Conservation (phyloP, 2,888 invertebrate genomes). For the Watsonalla binaria region DNA sequence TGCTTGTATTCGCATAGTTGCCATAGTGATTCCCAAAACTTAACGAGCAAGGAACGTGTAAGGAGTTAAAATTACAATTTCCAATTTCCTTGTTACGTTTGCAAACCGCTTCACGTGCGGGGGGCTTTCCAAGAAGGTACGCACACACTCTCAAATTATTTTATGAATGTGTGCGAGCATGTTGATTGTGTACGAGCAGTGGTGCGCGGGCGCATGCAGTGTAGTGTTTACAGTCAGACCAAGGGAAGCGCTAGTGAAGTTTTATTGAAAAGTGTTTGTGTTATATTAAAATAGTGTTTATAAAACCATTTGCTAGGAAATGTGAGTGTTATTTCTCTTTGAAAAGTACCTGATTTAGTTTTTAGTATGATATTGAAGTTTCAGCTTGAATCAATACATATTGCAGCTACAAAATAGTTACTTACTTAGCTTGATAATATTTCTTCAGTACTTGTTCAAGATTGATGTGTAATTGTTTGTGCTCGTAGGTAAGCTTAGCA, state of each 20-base stretch:
- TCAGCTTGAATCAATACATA: no score
- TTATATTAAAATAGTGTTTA: not conserved
- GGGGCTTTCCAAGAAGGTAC: conserved; percentile 1
- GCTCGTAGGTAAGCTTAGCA: no score
- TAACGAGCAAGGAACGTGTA: no score
- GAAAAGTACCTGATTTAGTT: no score
- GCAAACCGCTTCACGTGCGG: not conserved
- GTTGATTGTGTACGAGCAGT: not conserved
- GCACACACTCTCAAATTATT: not conserved
- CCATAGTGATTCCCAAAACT: no score
- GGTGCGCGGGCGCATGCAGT: not conserved
- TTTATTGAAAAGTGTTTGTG: not conserved
- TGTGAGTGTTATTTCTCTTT: no score
- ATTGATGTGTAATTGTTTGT: no score
- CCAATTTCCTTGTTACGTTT: not conserved
- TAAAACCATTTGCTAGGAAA: not conserved
- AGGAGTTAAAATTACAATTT: not conserved
- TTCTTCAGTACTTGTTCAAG: no score
- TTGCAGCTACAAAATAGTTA: no score
- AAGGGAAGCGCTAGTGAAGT: not conserved
- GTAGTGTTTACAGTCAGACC: not conserved
- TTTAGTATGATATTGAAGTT: no score
- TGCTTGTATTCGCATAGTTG: not conserved
- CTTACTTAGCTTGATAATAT: no score
- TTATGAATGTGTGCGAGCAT: not conserved